Evolutionary conservation across 1,140 invertebrate species (phyloP).

Genomic region (Macrobrachium rosenbergii): DNA sequence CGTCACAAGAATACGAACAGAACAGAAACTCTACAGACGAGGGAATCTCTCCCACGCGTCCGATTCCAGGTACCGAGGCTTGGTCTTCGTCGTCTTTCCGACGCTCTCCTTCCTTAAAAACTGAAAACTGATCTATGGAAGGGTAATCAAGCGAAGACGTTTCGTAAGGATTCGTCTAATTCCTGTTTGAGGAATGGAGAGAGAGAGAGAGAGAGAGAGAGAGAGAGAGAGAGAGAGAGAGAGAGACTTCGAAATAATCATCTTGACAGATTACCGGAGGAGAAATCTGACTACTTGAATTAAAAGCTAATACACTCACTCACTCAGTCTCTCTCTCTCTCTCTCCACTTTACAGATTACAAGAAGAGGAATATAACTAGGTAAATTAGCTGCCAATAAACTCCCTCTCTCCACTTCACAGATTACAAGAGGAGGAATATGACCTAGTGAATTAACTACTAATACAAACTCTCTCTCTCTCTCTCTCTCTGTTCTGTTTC

Average conservation of each 20-base stretch:
- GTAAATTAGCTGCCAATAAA: neutral
- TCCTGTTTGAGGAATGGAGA: too few relatives aligned
- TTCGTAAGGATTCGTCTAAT: neutral
- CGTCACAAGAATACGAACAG: too few relatives aligned
- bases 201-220: neutral
- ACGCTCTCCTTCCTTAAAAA: neutral
- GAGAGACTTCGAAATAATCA: too few relatives aligned
- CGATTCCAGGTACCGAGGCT: too few relatives aligned
- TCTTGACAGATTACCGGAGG: too few relatives aligned
- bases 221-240: neutral
- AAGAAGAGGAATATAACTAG: neutral
- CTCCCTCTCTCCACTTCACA: neutral
- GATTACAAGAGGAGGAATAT: neutral
- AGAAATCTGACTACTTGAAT: too few relatives aligned
- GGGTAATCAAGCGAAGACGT: neutral
- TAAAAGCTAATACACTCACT: neutral
- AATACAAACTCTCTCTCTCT: neutral
- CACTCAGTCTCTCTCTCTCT: slow-evolving; percentile 1
- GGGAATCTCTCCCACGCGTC: too few relatives aligned
- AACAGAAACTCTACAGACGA: too few relatives aligned
- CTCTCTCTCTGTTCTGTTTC: slow-evolving; percentile 21
- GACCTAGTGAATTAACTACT: neutral
- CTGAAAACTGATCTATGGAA: neutral
- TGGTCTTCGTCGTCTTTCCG: too few relatives aligned
- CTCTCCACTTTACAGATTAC: neutral